phyloP scores from a whole-genome alignment of 2,888 invertebrate species.

The Mayetiola destructor region DNA sequence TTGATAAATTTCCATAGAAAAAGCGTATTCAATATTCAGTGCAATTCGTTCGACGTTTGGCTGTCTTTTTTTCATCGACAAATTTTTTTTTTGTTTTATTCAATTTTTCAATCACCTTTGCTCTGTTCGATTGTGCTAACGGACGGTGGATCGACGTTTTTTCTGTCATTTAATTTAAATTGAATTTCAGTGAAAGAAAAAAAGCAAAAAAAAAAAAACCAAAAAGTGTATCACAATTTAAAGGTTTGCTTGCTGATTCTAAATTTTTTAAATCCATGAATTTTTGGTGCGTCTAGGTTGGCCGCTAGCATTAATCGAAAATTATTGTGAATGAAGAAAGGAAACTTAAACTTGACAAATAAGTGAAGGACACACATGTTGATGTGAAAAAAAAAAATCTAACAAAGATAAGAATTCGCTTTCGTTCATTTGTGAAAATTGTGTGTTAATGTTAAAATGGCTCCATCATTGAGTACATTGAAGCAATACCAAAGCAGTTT shows the following conservation, averaged over 20 bases:
- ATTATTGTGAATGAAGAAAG: too few relatives aligned
- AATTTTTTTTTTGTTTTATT: background rate
- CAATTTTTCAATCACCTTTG: background rate
- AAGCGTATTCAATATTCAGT: background rate
- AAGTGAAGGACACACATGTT: too few relatives aligned
- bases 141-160: background rate
- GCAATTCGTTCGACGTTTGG: background rate
- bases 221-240: too few relatives aligned
- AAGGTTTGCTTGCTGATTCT: too few relatives aligned
- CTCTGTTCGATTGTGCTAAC: background rate
- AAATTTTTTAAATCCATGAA: too few relatives aligned
- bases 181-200: too few relatives aligned
- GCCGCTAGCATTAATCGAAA: too few relatives aligned
- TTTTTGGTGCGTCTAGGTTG: too few relatives aligned
- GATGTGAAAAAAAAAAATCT: background rate
- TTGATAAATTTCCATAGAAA: background rate
- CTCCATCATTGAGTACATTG: slow-evolving; percentile 62
- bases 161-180: background rate
- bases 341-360: too few relatives aligned
- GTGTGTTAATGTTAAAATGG: slow-evolving; percentile 44
- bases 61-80: background rate
- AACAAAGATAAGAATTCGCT: background rate
- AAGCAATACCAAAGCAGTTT: slow-evolving; percentile 43
- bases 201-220: too few relatives aligned
- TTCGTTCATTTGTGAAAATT: too few relatives aligned